A percentile compares a stretch with the other conserved stretches of the same genome.
Conservation (phyloP, 2,888 invertebrate species). For the Cabera pusaria region DNA sequence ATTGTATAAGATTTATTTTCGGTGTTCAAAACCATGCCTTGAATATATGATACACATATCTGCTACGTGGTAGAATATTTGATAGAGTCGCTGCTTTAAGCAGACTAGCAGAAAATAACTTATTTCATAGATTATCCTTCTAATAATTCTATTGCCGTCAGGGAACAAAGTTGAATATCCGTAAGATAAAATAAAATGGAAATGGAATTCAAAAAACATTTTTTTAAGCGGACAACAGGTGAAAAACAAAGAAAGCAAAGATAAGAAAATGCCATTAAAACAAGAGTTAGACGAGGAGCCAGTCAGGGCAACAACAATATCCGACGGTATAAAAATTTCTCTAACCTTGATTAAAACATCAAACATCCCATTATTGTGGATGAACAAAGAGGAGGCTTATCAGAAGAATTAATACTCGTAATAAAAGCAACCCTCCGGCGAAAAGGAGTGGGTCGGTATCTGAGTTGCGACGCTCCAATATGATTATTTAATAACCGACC, state of each 20-base stretch:
- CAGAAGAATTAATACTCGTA: slow-evolving; percentile 50
- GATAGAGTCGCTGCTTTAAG: too few species aligned
- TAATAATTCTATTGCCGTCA: too few species aligned
- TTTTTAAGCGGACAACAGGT: too few species aligned
- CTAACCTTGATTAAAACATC: slow-evolving; percentile 62
- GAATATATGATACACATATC: too few species aligned
- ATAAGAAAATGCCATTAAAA: slow-evolving; percentile 6
- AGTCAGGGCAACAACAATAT: slow-evolving; percentile 21
- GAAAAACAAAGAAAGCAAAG: slow-evolving; percentile 1
- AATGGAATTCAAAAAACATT: too few species aligned
- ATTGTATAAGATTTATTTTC: too few species aligned
- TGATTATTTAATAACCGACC: slow-evolving; percentile 35
- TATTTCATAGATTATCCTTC: too few species aligned
- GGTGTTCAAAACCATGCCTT: too few species aligned
- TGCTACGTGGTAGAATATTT: too few species aligned
- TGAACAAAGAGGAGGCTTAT: slow-evolving; percentile 59
- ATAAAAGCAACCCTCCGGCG: slow-evolving; percentile 42
- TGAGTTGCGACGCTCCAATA: slow-evolving; percentile 33
- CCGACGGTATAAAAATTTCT: slow-evolving; percentile 49
- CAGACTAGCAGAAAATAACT: too few species aligned
- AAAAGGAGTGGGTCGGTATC: slow-evolving; percentile 35
- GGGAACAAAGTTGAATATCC: too few species aligned
- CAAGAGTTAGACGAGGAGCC: slow-evolving; percentile 7
- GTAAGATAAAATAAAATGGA: too few species aligned
- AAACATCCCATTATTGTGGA: slow-evolving; percentile 48